A percentile compares a stretch with the other conserved stretches of the same genome.
These are phyloP conservation scores for Gracilinanus agilis DNA, from an alignment of 2,113 vertebrate genomes.

Conservation along the genomic window DNA sequence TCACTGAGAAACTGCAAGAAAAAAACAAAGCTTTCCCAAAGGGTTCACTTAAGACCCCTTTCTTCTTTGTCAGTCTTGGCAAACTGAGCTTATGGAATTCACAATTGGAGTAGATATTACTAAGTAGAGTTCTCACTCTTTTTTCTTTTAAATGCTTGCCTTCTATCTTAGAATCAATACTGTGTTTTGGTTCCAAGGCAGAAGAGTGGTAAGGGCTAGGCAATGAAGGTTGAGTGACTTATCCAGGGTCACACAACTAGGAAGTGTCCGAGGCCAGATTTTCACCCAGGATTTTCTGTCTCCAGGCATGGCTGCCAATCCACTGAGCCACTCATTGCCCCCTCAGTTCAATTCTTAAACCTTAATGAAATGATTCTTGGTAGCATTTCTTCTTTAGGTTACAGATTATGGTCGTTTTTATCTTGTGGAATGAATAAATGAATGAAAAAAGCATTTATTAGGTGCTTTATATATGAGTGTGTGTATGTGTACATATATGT, in stretches of 20 bases:
- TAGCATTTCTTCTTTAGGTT: neutral
- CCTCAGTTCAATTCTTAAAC: neutral
- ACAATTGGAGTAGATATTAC: neutral
- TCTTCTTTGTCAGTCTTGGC: constrained; percentile 15
- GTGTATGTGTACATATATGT: no score
- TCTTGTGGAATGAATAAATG: neutral
- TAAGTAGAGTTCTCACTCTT: neutral
- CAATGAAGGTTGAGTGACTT: no score
- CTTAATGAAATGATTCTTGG: neutral
- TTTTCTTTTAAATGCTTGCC: no score
- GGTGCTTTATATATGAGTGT: neutral
- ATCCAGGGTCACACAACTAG: no score
- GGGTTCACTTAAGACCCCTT: neutral
- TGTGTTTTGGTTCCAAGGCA: no score
- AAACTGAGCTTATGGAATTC: neutral
- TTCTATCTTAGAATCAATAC: no score
- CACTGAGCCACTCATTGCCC: no score
- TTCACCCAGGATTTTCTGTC: no score
- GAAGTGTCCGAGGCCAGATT: no score
- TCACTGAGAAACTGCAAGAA: neutral
- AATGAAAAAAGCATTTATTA: neutral
- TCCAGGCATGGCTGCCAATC: no score
- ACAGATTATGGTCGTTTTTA: neutral
- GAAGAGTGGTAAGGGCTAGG: no score
- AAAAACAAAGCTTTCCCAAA: neutral